Conservation (phyloP, 2,888 invertebrate genomes). For the Epistrophe grossulariae region DNA sequence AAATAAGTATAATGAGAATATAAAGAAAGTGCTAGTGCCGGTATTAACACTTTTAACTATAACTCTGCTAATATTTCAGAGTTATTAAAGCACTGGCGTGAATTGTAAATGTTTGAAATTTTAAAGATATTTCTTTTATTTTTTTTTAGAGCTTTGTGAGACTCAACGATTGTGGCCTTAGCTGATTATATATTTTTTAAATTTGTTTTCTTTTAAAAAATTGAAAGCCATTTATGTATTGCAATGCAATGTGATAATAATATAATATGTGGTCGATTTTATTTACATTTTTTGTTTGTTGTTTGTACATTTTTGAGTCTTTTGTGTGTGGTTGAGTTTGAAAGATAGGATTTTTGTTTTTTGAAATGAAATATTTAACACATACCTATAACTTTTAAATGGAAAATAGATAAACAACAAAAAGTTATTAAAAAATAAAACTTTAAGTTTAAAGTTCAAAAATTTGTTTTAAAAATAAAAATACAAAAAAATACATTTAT, state of each 20-base stretch:
- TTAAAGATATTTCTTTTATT: slow-evolving; percentile 13
- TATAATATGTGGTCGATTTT: slow-evolving; percentile 41
- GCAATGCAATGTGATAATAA: slow-evolving; percentile 20
- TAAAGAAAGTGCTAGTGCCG: slow-evolving; percentile 51
- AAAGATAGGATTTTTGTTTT: slow-evolving; percentile 22
- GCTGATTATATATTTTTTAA: slow-evolving; percentile 52
- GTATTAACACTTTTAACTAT: slow-evolving; percentile 56
- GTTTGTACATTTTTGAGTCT: slow-evolving; percentile 67
- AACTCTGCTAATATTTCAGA: slow-evolving; percentile 63
- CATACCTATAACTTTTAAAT: not conserved
- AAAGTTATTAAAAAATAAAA: no score
- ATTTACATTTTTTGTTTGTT: slow-evolving; percentile 30
- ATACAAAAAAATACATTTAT: no score
- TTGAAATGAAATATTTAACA: not conserved
- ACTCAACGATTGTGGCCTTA: slow-evolving; percentile 69
- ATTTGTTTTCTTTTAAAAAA: slow-evolving; percentile 61
- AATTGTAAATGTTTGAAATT: slow-evolving; percentile 39
- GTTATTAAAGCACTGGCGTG: slow-evolving; percentile 71
- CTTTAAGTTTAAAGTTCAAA: no score
- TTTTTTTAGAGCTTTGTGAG: slow-evolving; percentile 41
- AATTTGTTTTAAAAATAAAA: no score
- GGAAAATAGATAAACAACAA: not conserved
- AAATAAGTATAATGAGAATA: not conserved
- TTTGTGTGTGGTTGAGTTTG: slow-evolving; percentile 26
- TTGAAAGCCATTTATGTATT: slow-evolving; percentile 58